A percentile compares a stretch with the other conserved stretches of the same genome.
phyloP scores from a whole-genome alignment of 2,113 vertebrate species.

The Upupa epops region DNA sequence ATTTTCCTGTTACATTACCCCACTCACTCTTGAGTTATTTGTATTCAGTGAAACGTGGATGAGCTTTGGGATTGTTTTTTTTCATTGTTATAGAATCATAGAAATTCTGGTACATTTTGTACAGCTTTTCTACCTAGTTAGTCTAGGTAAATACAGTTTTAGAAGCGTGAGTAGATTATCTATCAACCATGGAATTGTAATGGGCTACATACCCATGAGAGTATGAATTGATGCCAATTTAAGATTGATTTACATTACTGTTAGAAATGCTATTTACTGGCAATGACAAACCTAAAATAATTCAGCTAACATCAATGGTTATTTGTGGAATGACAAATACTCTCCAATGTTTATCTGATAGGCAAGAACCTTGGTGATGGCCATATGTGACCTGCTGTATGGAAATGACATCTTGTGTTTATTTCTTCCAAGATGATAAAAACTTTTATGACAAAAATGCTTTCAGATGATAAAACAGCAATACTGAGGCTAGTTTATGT shows the following conservation, averaged over 20 bases:
- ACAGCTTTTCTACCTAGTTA: constrained; percentile 2
- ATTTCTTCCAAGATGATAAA: constrained; percentile 17
- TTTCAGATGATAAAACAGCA: background rate
- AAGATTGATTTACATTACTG: background rate
- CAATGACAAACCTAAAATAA: background rate
- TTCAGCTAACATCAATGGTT: background rate
- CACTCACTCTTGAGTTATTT: background rate
- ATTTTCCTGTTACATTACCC: background rate
- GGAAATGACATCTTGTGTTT: background rate
- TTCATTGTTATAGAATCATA: background rate
- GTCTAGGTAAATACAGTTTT: background rate
- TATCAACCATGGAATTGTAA: background rate
- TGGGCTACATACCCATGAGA: background rate
- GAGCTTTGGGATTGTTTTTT: background rate
- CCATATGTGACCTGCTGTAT: constrained; percentile 9
- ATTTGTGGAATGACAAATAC: background rate
- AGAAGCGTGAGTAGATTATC: background rate
- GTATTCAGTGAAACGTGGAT: background rate
- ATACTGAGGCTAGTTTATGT: background rate
- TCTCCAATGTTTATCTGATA: background rate
- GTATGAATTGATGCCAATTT: background rate
- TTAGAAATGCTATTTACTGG: background rate
- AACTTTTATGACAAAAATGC: constrained; percentile 5
- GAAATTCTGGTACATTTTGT: background rate
- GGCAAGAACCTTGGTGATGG: background rate